Evolutionary conservation across 2,797 vertebrate species (phyloP), one percentile per base, ranked within the genome.

Genomic region (Hemitrygon akajei): DNA sequence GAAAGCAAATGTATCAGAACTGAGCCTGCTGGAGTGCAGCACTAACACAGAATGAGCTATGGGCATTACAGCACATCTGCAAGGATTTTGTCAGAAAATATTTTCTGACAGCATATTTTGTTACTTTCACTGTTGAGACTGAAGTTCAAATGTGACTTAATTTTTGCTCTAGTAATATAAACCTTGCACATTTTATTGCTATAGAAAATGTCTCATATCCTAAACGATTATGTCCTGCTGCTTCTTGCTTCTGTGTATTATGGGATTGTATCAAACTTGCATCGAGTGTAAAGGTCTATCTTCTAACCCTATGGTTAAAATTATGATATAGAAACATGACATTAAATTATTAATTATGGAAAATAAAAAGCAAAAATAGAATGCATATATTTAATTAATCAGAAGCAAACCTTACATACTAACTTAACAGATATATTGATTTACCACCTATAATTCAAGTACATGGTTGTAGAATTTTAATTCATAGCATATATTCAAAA

Each of bases 81-180:
- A 63, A 79, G 34, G 77, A 34, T 94, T 87, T 94, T 95, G 95
- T 95, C 93, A 89, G 93, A 94, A 94, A 95, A 94, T 80, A 80
- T 27, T 11, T 92, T 93, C 93, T 94, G 89, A 94, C 93, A 95
- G 94, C 95, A 94, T 95, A 95, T 95, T 95, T 27, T n/a, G 76
- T 58, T 56, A 75, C 37, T 80, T 93, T 92, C 91, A 9, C 71
- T 76, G 91, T 76, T 93, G 91, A 92, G 22, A 30, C 73, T 25
- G 22, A 75, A 75, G 91, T 25, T 75, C 71, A 75, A 11, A 73
- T 47, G 56, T 75, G 71, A 73, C 89, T 73, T 18, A 73, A 5
- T 73, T 73, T 73, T 76, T 56, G 11, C 40, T n/a, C 30, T 20
- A 40, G 25, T 25, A 73, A 16, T 76, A 73, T 40, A 71, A 56